phyloP scores from a whole-genome alignment of 64 coral and sea anemone species.

The Stylophora pistillata region DNA sequence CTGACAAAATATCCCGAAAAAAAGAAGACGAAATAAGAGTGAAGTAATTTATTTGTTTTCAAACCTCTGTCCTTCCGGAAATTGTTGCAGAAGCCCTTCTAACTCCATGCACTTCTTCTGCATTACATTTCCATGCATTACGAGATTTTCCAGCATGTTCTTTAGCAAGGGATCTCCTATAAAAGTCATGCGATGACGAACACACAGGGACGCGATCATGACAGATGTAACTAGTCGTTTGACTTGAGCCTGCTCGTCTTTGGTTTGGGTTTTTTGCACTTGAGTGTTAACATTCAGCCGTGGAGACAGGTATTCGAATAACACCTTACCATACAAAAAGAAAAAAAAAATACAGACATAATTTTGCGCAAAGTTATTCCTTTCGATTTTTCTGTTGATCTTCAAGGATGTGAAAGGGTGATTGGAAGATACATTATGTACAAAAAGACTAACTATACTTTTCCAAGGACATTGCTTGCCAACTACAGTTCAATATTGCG shows the following conservation, averaged over 20 bases:
- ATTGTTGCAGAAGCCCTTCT: background rate
- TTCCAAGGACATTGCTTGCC: too few species aligned
- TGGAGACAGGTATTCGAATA: background rate
- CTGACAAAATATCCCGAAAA: too few species aligned
- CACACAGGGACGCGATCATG: constrained; percentile 2
- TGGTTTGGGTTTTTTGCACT: background rate
- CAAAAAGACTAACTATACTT: too few species aligned
- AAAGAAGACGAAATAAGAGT: too few species aligned
- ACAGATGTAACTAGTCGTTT: constrained; percentile 24
- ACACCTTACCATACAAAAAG: constrained; percentile 3
- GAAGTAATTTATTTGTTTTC: too few species aligned
- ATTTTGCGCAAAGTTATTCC: too few species aligned
- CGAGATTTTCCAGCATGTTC: background rate
- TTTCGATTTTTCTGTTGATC: too few species aligned
- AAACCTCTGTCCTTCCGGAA: background rate
- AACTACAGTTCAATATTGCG: too few species aligned
- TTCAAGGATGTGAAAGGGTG: too few species aligned
- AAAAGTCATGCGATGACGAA: background rate
- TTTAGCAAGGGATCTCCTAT: background rate
- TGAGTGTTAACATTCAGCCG: background rate
- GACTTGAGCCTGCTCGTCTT: background rate
- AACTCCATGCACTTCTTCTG: background rate
- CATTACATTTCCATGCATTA: background rate
- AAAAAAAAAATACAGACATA: too few species aligned
- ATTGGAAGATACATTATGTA: too few species aligned